Evolutionary conservation across 2,113 vertebrate genomes (phyloP).

Genomic region (mouse (Mus musculus)): DNA sequence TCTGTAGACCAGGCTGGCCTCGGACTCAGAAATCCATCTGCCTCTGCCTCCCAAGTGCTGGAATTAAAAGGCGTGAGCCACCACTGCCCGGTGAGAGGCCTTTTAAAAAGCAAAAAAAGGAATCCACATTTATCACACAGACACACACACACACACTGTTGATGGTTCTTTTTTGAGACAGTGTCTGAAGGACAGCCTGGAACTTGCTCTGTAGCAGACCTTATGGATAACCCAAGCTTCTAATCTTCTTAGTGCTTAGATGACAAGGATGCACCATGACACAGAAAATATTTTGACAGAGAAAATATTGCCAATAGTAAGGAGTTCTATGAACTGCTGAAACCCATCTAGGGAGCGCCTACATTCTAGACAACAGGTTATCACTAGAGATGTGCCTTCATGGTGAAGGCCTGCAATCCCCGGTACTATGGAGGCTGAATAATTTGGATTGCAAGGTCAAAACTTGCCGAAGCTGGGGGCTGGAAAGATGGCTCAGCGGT

Average conservation of each 20-base stretch:
- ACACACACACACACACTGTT: not conserved
- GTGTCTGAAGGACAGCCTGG: not conserved
- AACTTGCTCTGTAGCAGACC: not conserved
- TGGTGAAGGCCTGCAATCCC: not conserved
- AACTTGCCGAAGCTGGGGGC: too few species aligned
- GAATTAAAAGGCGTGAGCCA: too few species aligned
- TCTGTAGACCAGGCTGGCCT: too few species aligned
- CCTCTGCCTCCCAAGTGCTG: too few species aligned
- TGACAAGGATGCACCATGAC: not conserved
- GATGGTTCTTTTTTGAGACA: not conserved
- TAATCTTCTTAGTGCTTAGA: not conserved
- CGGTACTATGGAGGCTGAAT: not conserved
- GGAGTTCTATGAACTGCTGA: not conserved
- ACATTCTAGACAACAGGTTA: not conserved
- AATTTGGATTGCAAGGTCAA: not conserved
- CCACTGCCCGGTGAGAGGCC: too few species aligned
- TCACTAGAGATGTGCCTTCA: not conserved
- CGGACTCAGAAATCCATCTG: too few species aligned
- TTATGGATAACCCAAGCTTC: not conserved
- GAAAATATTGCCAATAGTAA: not conserved
- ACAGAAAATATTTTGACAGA: not conserved
- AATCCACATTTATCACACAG: not conserved
- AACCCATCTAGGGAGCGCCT: not conserved
- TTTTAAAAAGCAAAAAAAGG: not conserved
- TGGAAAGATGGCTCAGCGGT: too few species aligned